Evolutionary conservation across 2,797 vertebrate genomes (phyloP), one percentile per base, ranked within the genome.

Genomic region (Anguilla pacifica): DNA sequence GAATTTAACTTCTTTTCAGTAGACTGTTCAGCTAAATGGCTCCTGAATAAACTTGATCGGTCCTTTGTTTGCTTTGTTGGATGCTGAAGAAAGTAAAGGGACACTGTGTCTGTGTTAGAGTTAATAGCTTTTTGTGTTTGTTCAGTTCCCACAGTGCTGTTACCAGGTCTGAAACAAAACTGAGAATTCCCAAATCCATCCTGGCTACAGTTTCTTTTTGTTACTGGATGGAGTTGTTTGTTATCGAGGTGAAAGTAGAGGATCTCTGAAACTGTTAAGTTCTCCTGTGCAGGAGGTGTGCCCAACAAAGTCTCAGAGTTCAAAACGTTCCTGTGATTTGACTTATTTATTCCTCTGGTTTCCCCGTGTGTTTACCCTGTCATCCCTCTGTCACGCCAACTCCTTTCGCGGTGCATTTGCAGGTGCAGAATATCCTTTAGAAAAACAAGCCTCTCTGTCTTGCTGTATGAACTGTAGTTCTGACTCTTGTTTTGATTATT

Each of bases 401-500:
- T 17, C 22, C 25, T 6, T 19, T 25, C 0, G 22, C 6, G 43
- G 22, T 51, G 19, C 43, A 11, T n/a, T 19, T 19, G 28, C 43
- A 25, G 39, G 39, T 49, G 43, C 10, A 46, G 31, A 39, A 74
- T 39, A 35, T 11, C 31, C 70, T 35, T n/a, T 39, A 74, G 9
- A 39, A 74, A 35, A 74, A 74, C 6, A n/a, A 67, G 9, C 61
- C 74, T 39, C 46, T 81, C 22, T 3, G 35, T 19, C 1, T 31
- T 67, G 43, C 15, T 64, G 2, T 61, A 53, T 77, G 53, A 4
- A 49, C 77, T 49, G 53, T 85, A 25, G 15, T 83, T 55, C 31
- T 49, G 46, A 43, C 88, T 83, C 77, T n/a, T 81, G 31, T 74
- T 81, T 49, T 86, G 81, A 72, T 88, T 59, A 70, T 84, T 74